Evolutionary conservation across 2,797 vertebrate genomes (phyloP).

Genomic region (Pangasius larnaudii): DNA sequence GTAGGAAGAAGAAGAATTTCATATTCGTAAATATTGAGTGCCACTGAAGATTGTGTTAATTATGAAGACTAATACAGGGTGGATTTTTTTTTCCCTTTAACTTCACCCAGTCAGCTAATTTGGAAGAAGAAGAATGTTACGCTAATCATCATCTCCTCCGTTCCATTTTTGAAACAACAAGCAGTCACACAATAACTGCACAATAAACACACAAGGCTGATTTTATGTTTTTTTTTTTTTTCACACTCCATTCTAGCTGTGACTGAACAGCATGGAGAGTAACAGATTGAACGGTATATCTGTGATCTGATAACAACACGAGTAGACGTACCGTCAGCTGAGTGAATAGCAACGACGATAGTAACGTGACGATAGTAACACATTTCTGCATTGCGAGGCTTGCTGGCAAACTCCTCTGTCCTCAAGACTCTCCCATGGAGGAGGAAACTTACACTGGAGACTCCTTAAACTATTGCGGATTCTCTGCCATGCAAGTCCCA

Average conservation of each 20-base stretch:
- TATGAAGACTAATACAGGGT: too few relatives aligned
- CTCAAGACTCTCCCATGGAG: too few relatives aligned
- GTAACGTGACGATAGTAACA: neutral
- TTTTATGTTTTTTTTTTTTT: neutral
- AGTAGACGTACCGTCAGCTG: neutral
- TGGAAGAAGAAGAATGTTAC: neutral
- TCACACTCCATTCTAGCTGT: neutral
- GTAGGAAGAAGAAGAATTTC: too few relatives aligned
- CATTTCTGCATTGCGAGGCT: neutral
- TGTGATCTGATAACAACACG: neutral
- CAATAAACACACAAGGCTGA: neutral
- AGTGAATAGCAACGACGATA: neutral
- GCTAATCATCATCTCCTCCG: neutral
- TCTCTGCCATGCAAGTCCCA: neutral
- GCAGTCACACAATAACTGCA: neutral
- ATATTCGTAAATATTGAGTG: too few relatives aligned
- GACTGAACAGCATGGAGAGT: neutral
- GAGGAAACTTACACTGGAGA: too few relatives aligned
- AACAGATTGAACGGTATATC: neutral
- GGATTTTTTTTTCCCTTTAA: too few relatives aligned
- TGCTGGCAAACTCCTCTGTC: neutral
- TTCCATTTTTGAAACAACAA: neutral
- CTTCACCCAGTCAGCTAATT: neutral
- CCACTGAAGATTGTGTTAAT: too few relatives aligned
- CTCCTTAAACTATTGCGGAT: neutral